Conservation (phyloP, 1,140 invertebrate species). For the Chlorops oryzae region DNA sequence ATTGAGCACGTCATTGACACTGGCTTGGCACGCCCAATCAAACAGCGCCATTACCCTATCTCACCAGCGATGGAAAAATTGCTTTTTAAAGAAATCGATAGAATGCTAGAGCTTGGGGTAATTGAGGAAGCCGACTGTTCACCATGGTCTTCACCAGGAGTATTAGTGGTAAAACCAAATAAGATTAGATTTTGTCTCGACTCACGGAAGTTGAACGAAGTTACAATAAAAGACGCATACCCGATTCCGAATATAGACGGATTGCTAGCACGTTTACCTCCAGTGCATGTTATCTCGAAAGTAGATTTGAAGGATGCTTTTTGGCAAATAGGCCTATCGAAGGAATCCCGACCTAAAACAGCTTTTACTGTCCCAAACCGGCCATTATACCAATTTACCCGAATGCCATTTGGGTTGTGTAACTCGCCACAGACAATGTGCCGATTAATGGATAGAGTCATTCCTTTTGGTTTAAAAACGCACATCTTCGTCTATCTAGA, state of each 20-base stretch:
- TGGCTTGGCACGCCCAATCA: conserved; percentile 15
- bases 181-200: conserved; percentile 32
- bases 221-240: conserved; percentile 14
- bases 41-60: conserved; percentile 16
- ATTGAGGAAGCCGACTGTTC: conserved; percentile 17
- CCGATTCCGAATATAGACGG: conserved; percentile 23
- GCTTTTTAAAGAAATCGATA: conserved; percentile 21
- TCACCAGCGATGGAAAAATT: conserved; percentile 20
- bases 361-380: conserved; percentile 46
- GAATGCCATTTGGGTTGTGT: conserved; percentile 23
- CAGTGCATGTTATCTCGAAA: conserved; percentile 19
- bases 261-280: conserved; percentile 18
- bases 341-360: conserved; percentile 39
- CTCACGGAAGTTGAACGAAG: conserved; percentile 29
- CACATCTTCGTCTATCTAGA: conserved; percentile 18
- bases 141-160: conserved; percentile 14
- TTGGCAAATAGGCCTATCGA: conserved; percentile 37
- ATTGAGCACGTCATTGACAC: conserved; percentile 17
- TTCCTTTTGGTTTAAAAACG: conserved; percentile 40
- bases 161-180: conserved; percentile 28
- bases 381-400: conserved; percentile 28
- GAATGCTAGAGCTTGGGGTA: conserved; percentile 18
- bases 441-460: conserved; percentile 21
- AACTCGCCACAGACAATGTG: conserved; percentile 13
- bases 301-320: conserved; percentile 39